phyloP scores from a whole-genome alignment of 2,797 vertebrate genomes.

The Acanthis flammea region DNA sequence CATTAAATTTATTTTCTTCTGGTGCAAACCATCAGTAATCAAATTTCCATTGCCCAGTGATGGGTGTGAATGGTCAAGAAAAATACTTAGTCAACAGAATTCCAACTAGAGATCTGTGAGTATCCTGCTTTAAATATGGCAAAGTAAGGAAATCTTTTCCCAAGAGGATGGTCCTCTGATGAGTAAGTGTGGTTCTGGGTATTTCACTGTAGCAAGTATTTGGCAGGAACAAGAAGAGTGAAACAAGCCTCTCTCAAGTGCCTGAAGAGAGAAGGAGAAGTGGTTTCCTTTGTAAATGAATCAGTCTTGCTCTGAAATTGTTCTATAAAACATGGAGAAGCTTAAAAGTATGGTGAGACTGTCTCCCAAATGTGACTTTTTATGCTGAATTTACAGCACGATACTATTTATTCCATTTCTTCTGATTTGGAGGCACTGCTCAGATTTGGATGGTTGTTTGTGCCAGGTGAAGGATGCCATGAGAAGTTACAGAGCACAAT shows the following conservation, averaged over 20 bases:
- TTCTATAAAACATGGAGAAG: neutral
- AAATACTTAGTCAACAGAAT: neutral
- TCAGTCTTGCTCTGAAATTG: neutral
- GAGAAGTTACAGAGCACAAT: neutral
- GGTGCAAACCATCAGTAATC: slow-evolving; percentile 11
- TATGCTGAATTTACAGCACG: accelerated
- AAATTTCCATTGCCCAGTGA: neutral
- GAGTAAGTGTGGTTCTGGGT: neutral
- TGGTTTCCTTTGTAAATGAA: neutral
- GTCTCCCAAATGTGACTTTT: neutral
- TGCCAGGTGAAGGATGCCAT: neutral
- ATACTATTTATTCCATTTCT: neutral
- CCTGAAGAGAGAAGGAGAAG: neutral
- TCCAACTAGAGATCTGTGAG: neutral
- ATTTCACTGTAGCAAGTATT: neutral
- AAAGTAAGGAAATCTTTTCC: neutral
- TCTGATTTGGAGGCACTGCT: neutral
- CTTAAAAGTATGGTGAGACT: neutral
- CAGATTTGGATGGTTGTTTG: neutral
- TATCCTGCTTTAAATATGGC: neutral
- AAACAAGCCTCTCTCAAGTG: neutral
- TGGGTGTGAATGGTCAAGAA: neutral
- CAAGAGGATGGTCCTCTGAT: neutral
- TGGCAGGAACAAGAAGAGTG: neutral
- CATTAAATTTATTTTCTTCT: neutral